Conservation (phyloP, 1,140 invertebrate species). For the Macrobrachium rosenbergii region DNA sequence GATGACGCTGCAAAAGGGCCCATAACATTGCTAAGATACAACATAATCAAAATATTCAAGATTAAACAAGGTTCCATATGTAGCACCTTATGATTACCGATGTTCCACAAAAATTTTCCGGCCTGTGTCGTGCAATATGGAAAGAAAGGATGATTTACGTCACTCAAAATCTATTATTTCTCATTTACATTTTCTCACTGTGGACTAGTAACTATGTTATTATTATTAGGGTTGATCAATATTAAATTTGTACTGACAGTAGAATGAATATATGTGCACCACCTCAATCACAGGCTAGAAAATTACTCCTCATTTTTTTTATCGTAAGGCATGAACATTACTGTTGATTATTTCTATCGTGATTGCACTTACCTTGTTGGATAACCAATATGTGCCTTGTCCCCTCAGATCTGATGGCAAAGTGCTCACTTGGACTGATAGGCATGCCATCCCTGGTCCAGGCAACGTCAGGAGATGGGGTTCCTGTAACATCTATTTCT, state of each 20-base stretch:
- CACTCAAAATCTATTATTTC: too few relatives aligned
- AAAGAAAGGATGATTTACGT: too few relatives aligned
- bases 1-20: conserved; percentile 72
- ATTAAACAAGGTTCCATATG: too few relatives aligned
- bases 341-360: neutral
- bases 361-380: conserved; percentile 76
- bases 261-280: too few relatives aligned
- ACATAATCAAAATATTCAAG: too few relatives aligned
- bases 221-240: too few relatives aligned
- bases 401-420: conserved; percentile 76
- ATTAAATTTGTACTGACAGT: too few relatives aligned
- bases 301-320: neutral
- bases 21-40: neutral
- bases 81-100: too few relatives aligned
- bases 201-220: too few relatives aligned
- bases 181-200: too few relatives aligned
- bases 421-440: conserved; percentile 71
- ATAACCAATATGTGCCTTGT: conserved; percentile 79
- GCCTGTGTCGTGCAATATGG: too few relatives aligned
- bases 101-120: too few relatives aligned
- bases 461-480: conserved; percentile 91
- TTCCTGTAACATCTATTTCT: conserved; percentile 93
- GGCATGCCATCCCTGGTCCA: conserved; percentile 86
- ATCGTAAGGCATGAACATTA: neutral
- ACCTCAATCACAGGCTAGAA: neutral